Base-by-base conservation (phyloP, 2,888 invertebrate species). In the Synergus itoensis region DNA sequence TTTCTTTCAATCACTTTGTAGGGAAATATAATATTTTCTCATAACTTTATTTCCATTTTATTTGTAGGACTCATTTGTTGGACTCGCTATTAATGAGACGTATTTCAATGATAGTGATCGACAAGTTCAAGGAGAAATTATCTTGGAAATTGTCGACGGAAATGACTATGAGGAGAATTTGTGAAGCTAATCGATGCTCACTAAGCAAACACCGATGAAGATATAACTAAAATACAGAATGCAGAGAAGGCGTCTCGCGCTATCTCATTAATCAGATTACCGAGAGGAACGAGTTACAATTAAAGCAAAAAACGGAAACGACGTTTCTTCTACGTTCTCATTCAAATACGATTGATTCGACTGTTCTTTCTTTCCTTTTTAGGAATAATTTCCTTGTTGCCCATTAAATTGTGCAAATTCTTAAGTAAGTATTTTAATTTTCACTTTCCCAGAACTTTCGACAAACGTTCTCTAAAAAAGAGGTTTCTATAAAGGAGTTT, bases 141-240 rank as follows among this genome's bases (percentile, higher is more conserved):
- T n/a, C 18, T 40, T 12, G 36, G 41, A 65, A 65, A 41, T 65
- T 65, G 16, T 65, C n/a, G 65, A 65, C 41, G 65, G 41, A 65
- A 65, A 65, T 65, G 41, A 53, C 53, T 9, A 41, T 65, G 41
- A 41, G 28, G 18, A 41, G 40, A 9, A 65, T 65, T 65, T 36
- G 65, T 8, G 41, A 65, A n/a, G 65, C 41, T 65, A 65, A 41
- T 65, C 65, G 65, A 65, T 65, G 65, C 18, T 65, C 65, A n/a
- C 65, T 65, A 65, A 65, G 65, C 18, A 41, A 18, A 41, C 18
- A 41, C 18, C 18, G 16, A 16, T 41, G 18, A 65, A 11, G 40
- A 41, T 41, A 41, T 41, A 65, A 18, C 40, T 16, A 41, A 18
- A 4, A 41, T n/a, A 41, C 16, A 41, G 18, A 36, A n/a, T 18